Conservation (phyloP, 2,888 invertebrate species). For the Ceriagrion tenellum region DNA sequence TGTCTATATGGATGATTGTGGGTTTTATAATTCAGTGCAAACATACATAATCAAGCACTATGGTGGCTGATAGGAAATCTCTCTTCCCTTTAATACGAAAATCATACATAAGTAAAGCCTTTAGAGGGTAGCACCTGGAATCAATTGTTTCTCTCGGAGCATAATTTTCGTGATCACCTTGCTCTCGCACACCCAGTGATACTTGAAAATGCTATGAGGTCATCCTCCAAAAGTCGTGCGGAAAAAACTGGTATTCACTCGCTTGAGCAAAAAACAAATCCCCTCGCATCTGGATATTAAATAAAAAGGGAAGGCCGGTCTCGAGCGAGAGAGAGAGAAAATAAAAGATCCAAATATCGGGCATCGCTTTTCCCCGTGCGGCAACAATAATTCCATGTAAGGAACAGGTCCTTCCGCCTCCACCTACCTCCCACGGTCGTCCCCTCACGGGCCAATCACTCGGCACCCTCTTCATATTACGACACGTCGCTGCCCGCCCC, state of each 20-base stretch:
- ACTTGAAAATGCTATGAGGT: not conserved
- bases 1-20: too few relatives aligned
- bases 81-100: too few relatives aligned
- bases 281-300: not conserved
- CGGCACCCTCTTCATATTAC: slow-evolving; percentile 30
- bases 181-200: not conserved
- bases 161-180: not conserved
- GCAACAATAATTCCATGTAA: not conserved
- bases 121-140: not conserved
- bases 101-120: too few relatives aligned
- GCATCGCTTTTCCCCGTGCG: not conserved
- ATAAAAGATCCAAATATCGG: not conserved
- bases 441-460: not conserved
- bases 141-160: not conserved
- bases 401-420: not conserved
- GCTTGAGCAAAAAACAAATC: not conserved
- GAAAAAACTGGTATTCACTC: not conserved
- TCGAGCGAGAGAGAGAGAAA: not conserved
- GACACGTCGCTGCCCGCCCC: slow-evolving; percentile 23
- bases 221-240: not conserved
- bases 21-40: too few relatives aligned
- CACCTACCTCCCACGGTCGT: not conserved
- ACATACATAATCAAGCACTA: too few relatives aligned
- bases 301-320: not conserved
- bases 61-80: too few relatives aligned